Evolutionary conservation across 2,888 invertebrate genomes (phyloP).

Genomic region (Melanostoma scalare): DNA sequence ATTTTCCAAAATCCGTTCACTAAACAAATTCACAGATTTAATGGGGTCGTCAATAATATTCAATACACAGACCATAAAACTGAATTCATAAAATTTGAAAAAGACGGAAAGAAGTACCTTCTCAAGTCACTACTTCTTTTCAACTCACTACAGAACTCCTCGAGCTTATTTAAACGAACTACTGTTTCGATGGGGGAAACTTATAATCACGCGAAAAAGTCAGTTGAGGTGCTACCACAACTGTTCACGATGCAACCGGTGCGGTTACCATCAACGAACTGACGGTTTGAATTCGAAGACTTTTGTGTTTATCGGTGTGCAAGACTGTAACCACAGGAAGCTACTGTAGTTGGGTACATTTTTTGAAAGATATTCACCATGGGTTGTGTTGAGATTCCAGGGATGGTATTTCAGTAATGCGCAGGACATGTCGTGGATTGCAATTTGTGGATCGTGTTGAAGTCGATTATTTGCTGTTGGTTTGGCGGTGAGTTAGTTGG

Average conservation of each 20-base stretch:
- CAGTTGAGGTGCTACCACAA: slow-evolving; percentile 8
- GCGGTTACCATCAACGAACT: slow-evolving; percentile 70
- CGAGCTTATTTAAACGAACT: not conserved
- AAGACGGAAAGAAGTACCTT: not conserved
- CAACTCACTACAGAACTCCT: not conserved
- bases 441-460: slow-evolving; percentile 17
- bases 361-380: slow-evolving; percentile 48
- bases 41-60: slow-evolving; percentile 28
- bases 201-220: slow-evolving; percentile 6
- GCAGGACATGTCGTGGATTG: slow-evolving; percentile 39
- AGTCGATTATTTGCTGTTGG: not conserved
- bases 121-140: not conserved
- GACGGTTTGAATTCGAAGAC: slow-evolving; percentile 62
- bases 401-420: slow-evolving; percentile 7
- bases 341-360: slow-evolving; percentile 54
- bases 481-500: not conserved
- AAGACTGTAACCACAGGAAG: slow-evolving; percentile 14
- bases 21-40: slow-evolving; percentile 9
- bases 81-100: slow-evolving; percentile 10
- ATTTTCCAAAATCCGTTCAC: not conserved
- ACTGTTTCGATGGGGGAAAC: not conserved
- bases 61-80: not conserved
- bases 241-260: slow-evolving; percentile 66
- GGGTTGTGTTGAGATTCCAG: slow-evolving; percentile 32
- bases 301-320: slow-evolving; percentile 61